A percentile compares a stretch with the other conserved stretches of the same genome.
Evolutionary conservation across 2,888 invertebrate species (phyloP).

Genomic region (Spisula solida): DNA sequence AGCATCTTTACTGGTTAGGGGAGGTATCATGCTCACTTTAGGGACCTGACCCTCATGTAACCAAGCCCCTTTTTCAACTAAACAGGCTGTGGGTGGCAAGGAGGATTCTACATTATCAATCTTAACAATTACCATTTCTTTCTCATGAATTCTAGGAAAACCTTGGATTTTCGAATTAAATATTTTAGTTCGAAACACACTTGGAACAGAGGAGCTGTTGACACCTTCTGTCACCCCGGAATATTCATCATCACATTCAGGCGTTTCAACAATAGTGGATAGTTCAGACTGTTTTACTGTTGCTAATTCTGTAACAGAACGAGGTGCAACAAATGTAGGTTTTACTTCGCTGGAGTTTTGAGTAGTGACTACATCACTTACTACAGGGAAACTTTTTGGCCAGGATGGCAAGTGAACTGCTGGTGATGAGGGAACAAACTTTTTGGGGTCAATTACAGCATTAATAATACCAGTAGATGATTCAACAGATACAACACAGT

Average conservation of each 20-base stretch:
- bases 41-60: not conserved
- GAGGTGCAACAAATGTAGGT: too few relatives aligned
- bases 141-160: not conserved
- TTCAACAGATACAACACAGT: slow-evolving; percentile 38
- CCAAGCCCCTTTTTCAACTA: not conserved
- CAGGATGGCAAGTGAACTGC: not conserved
- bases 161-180: not conserved
- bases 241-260: not conserved
- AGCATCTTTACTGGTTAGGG: too few relatives aligned
- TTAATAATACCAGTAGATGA: slow-evolving; percentile 43
- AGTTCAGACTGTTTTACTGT: too few relatives aligned
- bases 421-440: slow-evolving; percentile 10
- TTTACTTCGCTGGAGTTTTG: not conserved
- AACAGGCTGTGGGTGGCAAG: not conserved
- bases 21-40: too few relatives aligned
- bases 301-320: too few relatives aligned
- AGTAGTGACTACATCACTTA: not conserved
- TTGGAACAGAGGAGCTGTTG: not conserved
- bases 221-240: not conserved
- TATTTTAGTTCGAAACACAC: not conserved
- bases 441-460: slow-evolving; percentile 41
- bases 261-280: not conserved
- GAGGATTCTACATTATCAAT: not conserved
- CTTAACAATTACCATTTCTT: not conserved
- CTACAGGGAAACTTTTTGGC: not conserved